Conservation (phyloP, 2,797 vertebrate species). For the Notoglanidium macrostoma region DNA sequence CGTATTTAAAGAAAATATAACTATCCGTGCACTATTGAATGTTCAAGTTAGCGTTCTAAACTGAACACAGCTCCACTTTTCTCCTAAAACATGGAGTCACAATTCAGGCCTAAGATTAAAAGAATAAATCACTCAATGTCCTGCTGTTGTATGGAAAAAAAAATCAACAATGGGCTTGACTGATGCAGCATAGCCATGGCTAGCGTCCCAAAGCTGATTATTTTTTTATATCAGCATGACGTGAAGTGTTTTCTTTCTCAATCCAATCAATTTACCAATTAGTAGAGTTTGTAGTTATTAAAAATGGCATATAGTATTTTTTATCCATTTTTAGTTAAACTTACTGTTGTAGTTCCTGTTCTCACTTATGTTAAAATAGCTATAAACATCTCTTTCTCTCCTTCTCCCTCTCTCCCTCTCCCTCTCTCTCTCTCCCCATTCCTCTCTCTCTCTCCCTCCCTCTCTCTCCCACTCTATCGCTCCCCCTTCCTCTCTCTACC, state of each 20-base stretch:
- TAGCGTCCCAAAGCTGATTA: background rate
- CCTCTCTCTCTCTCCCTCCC: too few relatives aligned
- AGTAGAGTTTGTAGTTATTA: background rate
- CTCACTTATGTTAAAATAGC: background rate
- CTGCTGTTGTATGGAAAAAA: background rate
- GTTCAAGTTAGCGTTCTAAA: background rate
- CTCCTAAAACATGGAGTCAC: conserved; percentile 15
- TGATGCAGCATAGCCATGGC: background rate
- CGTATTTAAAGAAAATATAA: background rate
- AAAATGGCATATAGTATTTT: background rate
- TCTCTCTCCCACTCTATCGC: too few relatives aligned
- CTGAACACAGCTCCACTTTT: conserved; percentile 13
- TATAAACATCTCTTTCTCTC: too few relatives aligned
- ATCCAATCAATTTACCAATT: background rate
- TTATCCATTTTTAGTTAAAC: background rate
- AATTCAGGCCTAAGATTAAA: conserved; percentile 12
- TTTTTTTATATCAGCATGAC: background rate
- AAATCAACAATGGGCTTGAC: background rate
- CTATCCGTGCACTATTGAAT: too few relatives aligned
- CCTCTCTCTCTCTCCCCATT: too few relatives aligned
- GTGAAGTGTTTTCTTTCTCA: background rate
- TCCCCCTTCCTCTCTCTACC: too few relatives aligned
- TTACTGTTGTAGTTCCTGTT: background rate
- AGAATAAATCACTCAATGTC: background rate
- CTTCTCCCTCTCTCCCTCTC: too few relatives aligned